Conservation (phyloP, 2,888 invertebrate species). For the Smittia sp. region DNA sequence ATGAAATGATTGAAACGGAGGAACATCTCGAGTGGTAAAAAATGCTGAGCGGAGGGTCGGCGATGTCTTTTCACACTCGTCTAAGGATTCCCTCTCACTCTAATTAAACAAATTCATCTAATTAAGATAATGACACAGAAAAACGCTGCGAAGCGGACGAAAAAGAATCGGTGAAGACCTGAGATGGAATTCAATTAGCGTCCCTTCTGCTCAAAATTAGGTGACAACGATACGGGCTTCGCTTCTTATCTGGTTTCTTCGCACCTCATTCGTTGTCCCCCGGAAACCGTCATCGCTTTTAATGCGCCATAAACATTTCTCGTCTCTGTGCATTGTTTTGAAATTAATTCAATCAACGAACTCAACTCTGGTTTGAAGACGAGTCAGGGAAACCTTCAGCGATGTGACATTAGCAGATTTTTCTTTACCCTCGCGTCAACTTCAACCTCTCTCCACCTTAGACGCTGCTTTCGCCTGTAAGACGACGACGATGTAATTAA, state of each 20-base stretch:
- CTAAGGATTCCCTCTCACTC: conserved; percentile 24
- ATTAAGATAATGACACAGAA: conserved; percentile 40
- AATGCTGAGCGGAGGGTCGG: not conserved
- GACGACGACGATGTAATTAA: conserved; percentile 34
- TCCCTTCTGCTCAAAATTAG: conserved; percentile 22
- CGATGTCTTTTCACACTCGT: not conserved
- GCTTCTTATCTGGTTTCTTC: not conserved
- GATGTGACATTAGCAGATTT: not conserved
- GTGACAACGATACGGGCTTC: conserved; percentile 34
- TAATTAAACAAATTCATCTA: conserved; percentile 40
- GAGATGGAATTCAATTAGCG: conserved; percentile 37
- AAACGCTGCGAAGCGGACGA: not conserved
- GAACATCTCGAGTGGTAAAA: not conserved
- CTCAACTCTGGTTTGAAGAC: not conserved
- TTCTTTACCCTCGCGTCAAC: not conserved
- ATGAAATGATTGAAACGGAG: not conserved
- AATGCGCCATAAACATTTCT: not conserved
- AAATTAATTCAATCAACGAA: conserved; percentile 4
- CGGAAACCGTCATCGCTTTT: conserved; percentile 1
- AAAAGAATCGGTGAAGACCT: conserved; percentile 19
- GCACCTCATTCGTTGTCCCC: conserved; percentile 14
- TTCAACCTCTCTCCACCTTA: not conserved
- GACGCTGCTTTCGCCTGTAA: not conserved
- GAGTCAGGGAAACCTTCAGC: not conserved
- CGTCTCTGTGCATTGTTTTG: not conserved